These are phyloP conservation scores for Piprites chloris DNA, from an alignment of 2,113 vertebrate genomes.

Conservation along the genomic window DNA sequence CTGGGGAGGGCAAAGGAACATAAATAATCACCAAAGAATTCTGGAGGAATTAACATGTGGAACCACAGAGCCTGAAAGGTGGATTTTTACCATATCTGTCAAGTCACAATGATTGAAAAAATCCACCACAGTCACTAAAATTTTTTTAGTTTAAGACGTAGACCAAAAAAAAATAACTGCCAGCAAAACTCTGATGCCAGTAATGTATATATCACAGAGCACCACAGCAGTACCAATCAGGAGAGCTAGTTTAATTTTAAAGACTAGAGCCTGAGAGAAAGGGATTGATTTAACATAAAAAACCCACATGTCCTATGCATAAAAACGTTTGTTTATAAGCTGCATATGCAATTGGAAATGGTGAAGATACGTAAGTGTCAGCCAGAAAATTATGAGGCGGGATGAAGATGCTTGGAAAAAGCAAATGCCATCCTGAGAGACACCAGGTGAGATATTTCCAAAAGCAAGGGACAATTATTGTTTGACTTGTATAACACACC, in stretches of 20 bases:
- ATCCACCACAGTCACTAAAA: background rate
- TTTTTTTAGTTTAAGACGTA: background rate
- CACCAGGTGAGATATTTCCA: background rate
- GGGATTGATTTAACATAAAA: background rate
- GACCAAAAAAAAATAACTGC: background rate
- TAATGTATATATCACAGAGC: background rate
- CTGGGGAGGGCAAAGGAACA: background rate
- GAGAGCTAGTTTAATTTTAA: background rate
- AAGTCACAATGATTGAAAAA: background rate
- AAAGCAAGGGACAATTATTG: background rate
- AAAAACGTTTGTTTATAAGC: background rate
- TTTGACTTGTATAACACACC: background rate
- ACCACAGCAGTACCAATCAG: background rate
- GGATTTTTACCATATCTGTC: background rate
- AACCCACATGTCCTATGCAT: background rate
- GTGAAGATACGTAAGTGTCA: background rate
- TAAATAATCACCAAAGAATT: constrained; percentile 38
- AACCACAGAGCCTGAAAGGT: background rate
- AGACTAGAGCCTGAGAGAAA: background rate
- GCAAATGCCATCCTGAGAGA: background rate
- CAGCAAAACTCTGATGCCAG: background rate
- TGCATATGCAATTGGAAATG: background rate
- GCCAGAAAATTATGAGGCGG: background rate
- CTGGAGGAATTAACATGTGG: background rate
- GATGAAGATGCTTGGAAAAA: background rate